phyloP scores from a whole-genome alignment of 1,140 invertebrate genomes.

The Cyclina sinensis region DNA sequence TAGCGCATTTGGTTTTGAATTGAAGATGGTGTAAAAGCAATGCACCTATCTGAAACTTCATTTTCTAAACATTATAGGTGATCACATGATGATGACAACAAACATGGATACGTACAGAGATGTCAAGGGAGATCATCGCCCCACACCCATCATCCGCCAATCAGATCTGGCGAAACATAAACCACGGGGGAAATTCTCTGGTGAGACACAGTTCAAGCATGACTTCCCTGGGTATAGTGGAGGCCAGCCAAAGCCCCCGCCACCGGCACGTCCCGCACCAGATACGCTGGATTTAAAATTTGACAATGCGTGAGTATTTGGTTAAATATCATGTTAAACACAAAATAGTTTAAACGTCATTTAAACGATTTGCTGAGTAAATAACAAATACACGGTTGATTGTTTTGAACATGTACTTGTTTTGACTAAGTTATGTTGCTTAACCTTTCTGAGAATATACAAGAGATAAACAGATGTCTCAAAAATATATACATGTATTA shows the following conservation, averaged over 20 bases:
- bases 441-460: no score
- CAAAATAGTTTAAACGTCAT: no score
- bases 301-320: slow-evolving; percentile 81
- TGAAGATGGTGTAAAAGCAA: no score
- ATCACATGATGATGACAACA: slow-evolving; percentile 75
- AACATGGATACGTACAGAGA: slow-evolving; percentile 80
- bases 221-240: slow-evolving; percentile 79
- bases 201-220: slow-evolving; percentile 77
- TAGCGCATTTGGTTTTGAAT: no score
- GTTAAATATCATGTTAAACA: no score
- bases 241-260: slow-evolving; percentile 77
- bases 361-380: no score
- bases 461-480: no score
- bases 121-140: slow-evolving; percentile 76
- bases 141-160: slow-evolving; percentile 70
- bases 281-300: slow-evolving; percentile 81
- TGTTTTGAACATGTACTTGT: no score
- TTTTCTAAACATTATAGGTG: slow-evolving; percentile 10
- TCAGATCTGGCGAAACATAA: slow-evolving; percentile 67
- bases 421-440: no score
- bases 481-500: no score
- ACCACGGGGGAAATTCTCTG: slow-evolving; percentile 75
- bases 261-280: slow-evolving; percentile 77
- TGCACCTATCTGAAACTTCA: no score
- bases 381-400: no score